Conservation (phyloP, 2,797 vertebrate genomes). For the Antrozous pallidus region DNA sequence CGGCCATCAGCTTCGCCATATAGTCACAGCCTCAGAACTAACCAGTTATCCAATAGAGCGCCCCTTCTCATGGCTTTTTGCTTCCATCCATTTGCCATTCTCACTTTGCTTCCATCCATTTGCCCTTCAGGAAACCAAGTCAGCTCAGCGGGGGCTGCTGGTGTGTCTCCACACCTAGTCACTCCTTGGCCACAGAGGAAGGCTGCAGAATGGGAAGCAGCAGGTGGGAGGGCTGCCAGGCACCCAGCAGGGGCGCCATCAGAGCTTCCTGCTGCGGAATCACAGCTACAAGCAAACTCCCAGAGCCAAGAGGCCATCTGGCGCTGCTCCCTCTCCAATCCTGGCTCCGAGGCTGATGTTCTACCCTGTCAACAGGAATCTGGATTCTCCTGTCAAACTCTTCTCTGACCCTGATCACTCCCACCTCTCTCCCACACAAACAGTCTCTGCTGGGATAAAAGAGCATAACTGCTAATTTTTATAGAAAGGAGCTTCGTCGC, state of each 20-base stretch:
- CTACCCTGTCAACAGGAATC: not conserved
- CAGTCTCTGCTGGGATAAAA: not conserved
- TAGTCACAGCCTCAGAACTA: not conserved
- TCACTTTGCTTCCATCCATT: slow-evolving; percentile 40
- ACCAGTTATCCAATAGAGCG: not conserved
- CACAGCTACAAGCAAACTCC: not conserved
- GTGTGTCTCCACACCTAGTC: not conserved
- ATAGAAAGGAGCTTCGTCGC: not conserved
- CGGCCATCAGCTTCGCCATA: not conserved
- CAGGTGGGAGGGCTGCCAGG: slow-evolving; percentile 9
- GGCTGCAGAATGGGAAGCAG: not conserved
- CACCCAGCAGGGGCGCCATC: not conserved
- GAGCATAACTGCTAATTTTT: not conserved
- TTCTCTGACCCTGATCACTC: not conserved
- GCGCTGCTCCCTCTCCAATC: not conserved
- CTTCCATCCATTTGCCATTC: slow-evolving; percentile 47
- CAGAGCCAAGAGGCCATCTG: slow-evolving; percentile 53
- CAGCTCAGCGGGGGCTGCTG: not conserved
- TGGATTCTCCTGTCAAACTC: not conserved
- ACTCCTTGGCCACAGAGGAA: not conserved
- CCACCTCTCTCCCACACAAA: not conserved
- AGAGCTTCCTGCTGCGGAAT: slow-evolving; percentile 25
- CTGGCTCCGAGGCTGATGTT: not conserved
- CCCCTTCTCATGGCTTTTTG: slow-evolving; percentile 20
- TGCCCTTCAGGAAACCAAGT: slow-evolving; percentile 42